Evolutionary conservation across 1,140 invertebrate genomes (phyloP).

Genomic region (Leptopilina clavipes): DNA sequence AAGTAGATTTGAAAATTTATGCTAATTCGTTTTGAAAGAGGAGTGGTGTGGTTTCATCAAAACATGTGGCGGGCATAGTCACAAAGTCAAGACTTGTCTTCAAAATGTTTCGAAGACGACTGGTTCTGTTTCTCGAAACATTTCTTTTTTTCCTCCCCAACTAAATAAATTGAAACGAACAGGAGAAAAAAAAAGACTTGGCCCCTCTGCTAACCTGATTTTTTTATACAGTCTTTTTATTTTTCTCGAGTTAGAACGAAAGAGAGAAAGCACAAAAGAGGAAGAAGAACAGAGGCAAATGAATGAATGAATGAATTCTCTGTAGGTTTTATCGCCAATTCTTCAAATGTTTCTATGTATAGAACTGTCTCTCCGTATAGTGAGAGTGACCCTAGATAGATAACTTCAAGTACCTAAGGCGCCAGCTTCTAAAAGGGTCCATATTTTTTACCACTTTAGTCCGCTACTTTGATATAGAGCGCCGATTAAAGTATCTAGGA

Average conservation of each 20-base stretch:
- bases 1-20: constrained; percentile 23
- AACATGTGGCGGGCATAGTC: constrained; percentile 19
- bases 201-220: constrained; percentile 3
- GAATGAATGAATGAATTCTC: constrained; percentile 70
- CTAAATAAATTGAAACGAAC: constrained; percentile 34
- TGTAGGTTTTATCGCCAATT: constrained; percentile 65
- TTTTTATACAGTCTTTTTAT: neutral
- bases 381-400: constrained; percentile 48
- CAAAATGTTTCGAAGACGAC: constrained; percentile 12
- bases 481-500: constrained; percentile 17
- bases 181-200: neutral
- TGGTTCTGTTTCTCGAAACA: constrained; percentile 21
- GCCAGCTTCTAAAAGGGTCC: constrained; percentile 38
- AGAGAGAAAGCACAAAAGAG: constrained; percentile 24
- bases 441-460: constrained; percentile 32
- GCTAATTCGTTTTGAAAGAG: constrained; percentile 25
- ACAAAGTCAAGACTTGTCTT: constrained; percentile 15
- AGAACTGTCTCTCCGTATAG: constrained; percentile 55
- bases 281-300: constrained; percentile 44
- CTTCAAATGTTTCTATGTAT: constrained; percentile 61
- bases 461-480: constrained; percentile 28
- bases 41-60: constrained; percentile 25
- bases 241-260: constrained; percentile 34
- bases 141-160: neutral
- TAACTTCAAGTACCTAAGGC: constrained; percentile 45